Percentiles rank a stretch among this genome's conserved stretches.
phyloP scores from a whole-genome alignment of 2,113 vertebrate genomes.

The Apistogramma diplotaenia region DNA sequence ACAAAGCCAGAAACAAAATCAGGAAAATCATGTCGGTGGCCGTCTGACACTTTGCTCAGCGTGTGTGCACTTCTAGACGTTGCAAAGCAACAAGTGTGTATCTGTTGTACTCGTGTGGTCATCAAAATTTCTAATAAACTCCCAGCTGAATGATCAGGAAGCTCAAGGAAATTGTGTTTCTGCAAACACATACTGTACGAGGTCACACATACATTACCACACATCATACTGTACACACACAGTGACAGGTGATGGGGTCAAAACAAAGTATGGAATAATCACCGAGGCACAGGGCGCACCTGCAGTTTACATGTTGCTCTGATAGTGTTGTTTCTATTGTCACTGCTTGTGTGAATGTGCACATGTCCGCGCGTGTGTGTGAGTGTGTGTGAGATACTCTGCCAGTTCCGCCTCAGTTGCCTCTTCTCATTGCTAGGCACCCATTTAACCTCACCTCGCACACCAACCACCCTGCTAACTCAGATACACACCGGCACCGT shows the following conservation, averaged over 20 bases:
- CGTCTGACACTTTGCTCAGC: neutral
- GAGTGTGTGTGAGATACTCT: slow-evolving; percentile 34
- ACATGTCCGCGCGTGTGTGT: slow-evolving; percentile 27
- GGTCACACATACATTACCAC: slow-evolving; percentile 34
- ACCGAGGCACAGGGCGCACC: slow-evolving; percentile 57
- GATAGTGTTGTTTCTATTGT: slow-evolving; percentile 54
- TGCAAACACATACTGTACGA: neutral
- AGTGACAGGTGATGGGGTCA: slow-evolving; percentile 53
- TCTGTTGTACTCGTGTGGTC: neutral
- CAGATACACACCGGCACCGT: slow-evolving; percentile 41
- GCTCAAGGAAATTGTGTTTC: neutral
- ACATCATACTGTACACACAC: slow-evolving; percentile 10
- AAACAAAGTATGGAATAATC: slow-evolving; percentile 65
- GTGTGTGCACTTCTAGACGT: neutral
- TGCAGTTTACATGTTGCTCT: slow-evolving; percentile 55
- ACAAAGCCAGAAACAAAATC: neutral
- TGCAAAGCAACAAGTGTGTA: neutral
- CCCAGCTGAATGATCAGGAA: neutral
- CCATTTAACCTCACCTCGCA: slow-evolving; percentile 68
- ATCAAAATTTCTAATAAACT: neutral
- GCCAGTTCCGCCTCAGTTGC: slow-evolving; percentile 72
- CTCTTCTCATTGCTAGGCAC: slow-evolving; percentile 58
- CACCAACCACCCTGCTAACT: slow-evolving; percentile 58
- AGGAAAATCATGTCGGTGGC: neutral
- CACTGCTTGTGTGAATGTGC: slow-evolving; percentile 30